Percentiles rank a stretch among this genome's conserved stretches.
Evolutionary conservation across 2,888 invertebrate species (phyloP).

Genomic region (Altica lythri): DNA sequence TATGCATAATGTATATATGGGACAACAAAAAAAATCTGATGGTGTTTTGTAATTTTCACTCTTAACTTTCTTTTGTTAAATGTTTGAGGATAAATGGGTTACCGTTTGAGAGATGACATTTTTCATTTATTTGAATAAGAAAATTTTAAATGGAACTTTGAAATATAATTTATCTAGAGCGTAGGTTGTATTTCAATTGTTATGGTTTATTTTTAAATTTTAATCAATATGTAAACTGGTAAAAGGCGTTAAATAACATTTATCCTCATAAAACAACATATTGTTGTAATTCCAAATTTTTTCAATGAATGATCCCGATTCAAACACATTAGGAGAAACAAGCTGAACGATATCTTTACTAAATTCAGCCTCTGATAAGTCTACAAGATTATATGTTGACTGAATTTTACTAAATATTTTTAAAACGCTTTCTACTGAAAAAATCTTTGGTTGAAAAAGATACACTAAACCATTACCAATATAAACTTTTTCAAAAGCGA

Average conservation of each 20-base stretch:
- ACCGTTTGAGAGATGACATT: too few relatives aligned
- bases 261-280: slow-evolving; percentile 29
- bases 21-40: too few relatives aligned
- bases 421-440: slow-evolving; percentile 15
- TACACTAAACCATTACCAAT: slow-evolving; percentile 39
- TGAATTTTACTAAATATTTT: slow-evolving; percentile 33
- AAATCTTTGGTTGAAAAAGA: slow-evolving; percentile 30
- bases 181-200: neutral
- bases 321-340: slow-evolving; percentile 36
- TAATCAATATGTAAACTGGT: neutral
- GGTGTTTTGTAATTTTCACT: too few relatives aligned
- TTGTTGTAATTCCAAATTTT: slow-evolving; percentile 40
- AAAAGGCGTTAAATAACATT: slow-evolving; percentile 14
- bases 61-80: too few relatives aligned
- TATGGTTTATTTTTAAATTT: neutral
- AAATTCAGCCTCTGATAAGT: slow-evolving; percentile 22
- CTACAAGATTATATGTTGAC: slow-evolving; percentile 23
- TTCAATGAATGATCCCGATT: slow-evolving; percentile 22
- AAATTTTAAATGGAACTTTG: too few relatives aligned
- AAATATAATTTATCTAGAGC: neutral
- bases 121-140: too few relatives aligned
- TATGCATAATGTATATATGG: too few relatives aligned
- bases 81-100: too few relatives aligned
- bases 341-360: slow-evolving; percentile 41
- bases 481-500: slow-evolving; percentile 43